Evolutionary conservation across 2,113 vertebrate species (phyloP).

Genomic region (Pelmatolapia mariae): DNA sequence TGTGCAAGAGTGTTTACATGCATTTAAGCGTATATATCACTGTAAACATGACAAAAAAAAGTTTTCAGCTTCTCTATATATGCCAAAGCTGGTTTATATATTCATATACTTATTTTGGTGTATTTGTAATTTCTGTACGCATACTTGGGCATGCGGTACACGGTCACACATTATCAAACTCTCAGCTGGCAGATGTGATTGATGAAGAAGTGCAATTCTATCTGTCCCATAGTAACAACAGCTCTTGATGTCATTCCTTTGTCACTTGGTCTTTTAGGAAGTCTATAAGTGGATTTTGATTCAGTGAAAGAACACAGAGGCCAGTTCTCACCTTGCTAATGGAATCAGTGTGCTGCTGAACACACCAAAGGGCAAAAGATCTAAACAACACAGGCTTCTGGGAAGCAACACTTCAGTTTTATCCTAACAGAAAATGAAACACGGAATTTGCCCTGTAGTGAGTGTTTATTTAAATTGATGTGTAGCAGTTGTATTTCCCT

Average conservation of each 20-base stretch:
- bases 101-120: background rate
- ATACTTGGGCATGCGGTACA: background rate
- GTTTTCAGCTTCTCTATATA: background rate
- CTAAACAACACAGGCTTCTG: background rate
- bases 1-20: background rate
- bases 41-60: background rate
- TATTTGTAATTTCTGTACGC: background rate
- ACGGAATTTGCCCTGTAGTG: background rate
- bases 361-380: background rate
- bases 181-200: conserved; percentile 27
- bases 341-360: background rate
- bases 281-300: conserved; percentile 34
- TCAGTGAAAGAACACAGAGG: background rate
- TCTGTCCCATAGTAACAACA: background rate
- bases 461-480: background rate
- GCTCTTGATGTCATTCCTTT: background rate
- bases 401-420: background rate
- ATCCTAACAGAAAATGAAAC: background rate
- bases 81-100: background rate
- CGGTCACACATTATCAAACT: conserved; percentile 32
- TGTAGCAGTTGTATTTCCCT: background rate
- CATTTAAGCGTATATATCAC: background rate
- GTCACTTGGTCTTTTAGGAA: conserved; percentile 14
- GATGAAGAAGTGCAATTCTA: background rate
- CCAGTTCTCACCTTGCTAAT: conserved; percentile 20